Conservation (phyloP, 2,797 vertebrate genomes). For the Gymnopithys bicolor region DNA sequence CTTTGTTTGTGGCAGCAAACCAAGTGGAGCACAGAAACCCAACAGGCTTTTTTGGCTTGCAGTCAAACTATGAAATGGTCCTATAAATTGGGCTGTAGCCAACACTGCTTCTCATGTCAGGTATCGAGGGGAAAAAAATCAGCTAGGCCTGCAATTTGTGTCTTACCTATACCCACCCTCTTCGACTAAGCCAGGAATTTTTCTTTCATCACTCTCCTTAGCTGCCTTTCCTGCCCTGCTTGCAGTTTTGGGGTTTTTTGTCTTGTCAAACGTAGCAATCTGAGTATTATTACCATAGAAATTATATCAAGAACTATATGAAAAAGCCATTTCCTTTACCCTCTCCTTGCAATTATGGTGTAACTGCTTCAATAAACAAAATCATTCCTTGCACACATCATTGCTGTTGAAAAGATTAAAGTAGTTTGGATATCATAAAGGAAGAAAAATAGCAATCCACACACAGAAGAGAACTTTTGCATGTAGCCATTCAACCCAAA, state of each 20-base stretch:
- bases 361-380: conserved; percentile 57
- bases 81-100: not conserved
- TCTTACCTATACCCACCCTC: not conserved
- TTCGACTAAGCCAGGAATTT: not conserved
- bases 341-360: conserved; percentile 43
- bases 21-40: not conserved
- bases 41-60: not conserved
- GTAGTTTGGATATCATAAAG: not conserved
- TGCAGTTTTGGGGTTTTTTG: not conserved
- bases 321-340: conserved; percentile 34
- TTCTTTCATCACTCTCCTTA: not conserved
- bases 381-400: conserved; percentile 27
- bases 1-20: not conserved
- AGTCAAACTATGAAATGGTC: not conserved
- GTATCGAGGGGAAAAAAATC: not conserved
- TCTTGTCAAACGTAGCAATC: not conserved
- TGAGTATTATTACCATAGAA: conserved; percentile 15
- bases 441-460: not conserved
- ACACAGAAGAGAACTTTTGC: not conserved
- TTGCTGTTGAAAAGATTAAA: conserved; percentile 51
- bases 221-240: not conserved
- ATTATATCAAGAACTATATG: not conserved
- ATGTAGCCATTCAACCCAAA: not conserved
- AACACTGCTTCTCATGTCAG: not conserved
- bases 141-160: not conserved